Evolutionary conservation across 1,140 invertebrate species (phyloP).

Genomic region (Papilio polytes): DNA sequence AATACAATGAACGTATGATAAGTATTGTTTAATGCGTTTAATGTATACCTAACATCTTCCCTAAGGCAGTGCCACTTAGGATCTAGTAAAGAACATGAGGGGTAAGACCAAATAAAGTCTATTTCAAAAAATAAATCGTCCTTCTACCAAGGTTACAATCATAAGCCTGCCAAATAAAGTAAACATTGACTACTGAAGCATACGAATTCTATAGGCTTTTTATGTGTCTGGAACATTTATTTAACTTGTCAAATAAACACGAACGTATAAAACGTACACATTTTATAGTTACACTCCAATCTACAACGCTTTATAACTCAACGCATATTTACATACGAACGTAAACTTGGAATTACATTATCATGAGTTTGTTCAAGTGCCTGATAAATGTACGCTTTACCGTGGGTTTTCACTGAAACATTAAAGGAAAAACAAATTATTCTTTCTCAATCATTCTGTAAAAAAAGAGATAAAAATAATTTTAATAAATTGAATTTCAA

Average conservation of each 20-base stretch:
- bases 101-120: not conserved
- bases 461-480: not conserved
- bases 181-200: not conserved
- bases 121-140: not conserved
- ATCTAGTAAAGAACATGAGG: too few relatives aligned
- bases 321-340: conserved; percentile 9
- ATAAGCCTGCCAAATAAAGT: not conserved
- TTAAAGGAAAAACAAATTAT: not conserved
- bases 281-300: conserved; percentile 17
- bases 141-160: not conserved
- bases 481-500: too few relatives aligned
- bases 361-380: conserved; percentile 5
- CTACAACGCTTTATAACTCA: not conserved
- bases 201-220: not conserved
- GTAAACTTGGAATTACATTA: not conserved
- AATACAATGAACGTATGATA: too few relatives aligned
- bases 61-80: too few relatives aligned
- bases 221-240: conserved; percentile 4
- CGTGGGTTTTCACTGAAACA: not conserved
- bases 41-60: too few relatives aligned
- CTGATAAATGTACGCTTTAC: not conserved
- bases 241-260: not conserved
- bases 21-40: too few relatives aligned
- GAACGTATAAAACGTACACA: conserved; percentile 1
- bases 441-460: not conserved